Evolutionary conservation across 2,797 vertebrate genomes (phyloP), one percentile per base, ranked within the genome.

Genomic region (Aeoliscus strigatus): DNA sequence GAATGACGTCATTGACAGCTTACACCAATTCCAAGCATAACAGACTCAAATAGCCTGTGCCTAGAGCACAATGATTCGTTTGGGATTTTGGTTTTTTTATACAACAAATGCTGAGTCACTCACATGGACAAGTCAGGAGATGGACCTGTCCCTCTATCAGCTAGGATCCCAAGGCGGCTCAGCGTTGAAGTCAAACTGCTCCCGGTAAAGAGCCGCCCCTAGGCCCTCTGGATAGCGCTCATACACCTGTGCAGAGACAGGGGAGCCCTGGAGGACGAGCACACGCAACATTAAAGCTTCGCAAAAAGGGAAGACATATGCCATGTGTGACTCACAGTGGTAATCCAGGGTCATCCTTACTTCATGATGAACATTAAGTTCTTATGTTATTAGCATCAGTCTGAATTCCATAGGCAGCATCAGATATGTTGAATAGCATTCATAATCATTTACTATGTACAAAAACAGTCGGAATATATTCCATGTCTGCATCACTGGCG

Each of bases 121-220:
- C 82, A 99, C 96, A 98, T 97, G 95, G 94, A 96, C 92, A 93
- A 97, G 93, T 93, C 92, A 90, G 94, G 94, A 96, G 94, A 96
- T 92, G 95, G 95, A 93, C 90, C 87, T 91, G 93, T 94, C 91
- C 96, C 93, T 85, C 94, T 96, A 98, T 98, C 96, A 99, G 94
- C 96, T 99, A 93, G 96, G 96, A 92, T 99, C 95, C 96, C 96
- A 99, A 95, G 96, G 96, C 70, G 96, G 96, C 96, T 99, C 96
- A 71, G 96, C 95, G 94, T 98, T 99, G 91, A 98, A 99, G 91
- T 99, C 94, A 73, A 99, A 97, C 90, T 93, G 94, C 84, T 98
- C 96, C 88, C 94, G 89, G 93, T 96, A 97, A 88, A 98, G 94
- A 86, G 94, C 94, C 89, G 94, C 93, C 93, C 95, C 96, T 97